Conservation (phyloP, 2,888 invertebrate genomes). For the Epirrhoe tristata region DNA sequence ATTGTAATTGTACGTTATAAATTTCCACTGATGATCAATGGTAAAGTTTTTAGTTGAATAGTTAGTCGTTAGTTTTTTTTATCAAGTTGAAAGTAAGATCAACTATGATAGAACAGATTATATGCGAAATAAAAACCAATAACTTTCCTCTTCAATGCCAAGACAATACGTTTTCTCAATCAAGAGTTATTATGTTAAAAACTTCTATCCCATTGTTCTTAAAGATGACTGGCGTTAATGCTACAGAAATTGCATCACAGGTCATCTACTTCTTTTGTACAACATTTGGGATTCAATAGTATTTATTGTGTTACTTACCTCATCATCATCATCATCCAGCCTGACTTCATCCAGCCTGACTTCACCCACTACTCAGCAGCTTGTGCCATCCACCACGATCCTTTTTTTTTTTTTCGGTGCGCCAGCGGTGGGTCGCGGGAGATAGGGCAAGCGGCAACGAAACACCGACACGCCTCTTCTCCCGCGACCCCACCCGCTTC, state of each 20-base stretch:
- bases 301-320: too few species aligned
- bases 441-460: too few species aligned
- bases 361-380: too few species aligned
- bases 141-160: conserved; percentile 32
- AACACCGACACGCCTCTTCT: too few species aligned
- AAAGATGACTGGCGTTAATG: background rate
- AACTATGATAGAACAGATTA: background rate
- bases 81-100: conserved; percentile 15
- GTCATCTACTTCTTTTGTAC: background rate
- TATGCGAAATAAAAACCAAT: conserved; percentile 27
- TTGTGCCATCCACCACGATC: too few species aligned
- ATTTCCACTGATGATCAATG: background rate
- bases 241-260: conserved; percentile 14
- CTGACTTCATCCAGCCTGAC: too few species aligned
- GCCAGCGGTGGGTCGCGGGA: too few species aligned
- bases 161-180: conserved; percentile 40
- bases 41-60: background rate
- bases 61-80: background rate
- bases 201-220: conserved; percentile 25
- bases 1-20: too few species aligned
- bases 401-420: too few species aligned
- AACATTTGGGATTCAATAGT: background rate
- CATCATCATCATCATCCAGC: too few species aligned
- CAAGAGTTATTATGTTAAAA: conserved; percentile 21
- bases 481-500: too few species aligned